phyloP scores from a whole-genome alignment of 2,797 vertebrate species.

The Molothrus aeneus region DNA sequence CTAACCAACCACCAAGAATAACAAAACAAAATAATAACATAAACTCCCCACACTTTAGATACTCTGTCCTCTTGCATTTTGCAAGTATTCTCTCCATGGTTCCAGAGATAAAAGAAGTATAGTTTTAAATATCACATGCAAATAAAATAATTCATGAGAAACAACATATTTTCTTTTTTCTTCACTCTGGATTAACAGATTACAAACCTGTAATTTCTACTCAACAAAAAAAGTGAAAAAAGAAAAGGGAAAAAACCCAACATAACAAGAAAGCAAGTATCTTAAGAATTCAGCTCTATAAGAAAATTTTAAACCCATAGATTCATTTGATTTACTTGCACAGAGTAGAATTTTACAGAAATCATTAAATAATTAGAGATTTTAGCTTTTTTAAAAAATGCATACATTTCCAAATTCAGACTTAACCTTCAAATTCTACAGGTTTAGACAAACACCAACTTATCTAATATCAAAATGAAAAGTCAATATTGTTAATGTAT shows the following conservation, averaged over 20 bases:
- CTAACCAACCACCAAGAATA: background rate
- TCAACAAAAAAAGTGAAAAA: background rate
- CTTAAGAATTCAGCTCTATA: background rate
- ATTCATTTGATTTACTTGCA: background rate
- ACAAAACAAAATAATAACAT: background rate
- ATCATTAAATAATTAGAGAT: background rate
- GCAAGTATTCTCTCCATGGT: background rate
- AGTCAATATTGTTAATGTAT: background rate
- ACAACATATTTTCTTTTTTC: background rate
- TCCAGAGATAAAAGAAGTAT: background rate
- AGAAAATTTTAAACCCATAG: background rate
- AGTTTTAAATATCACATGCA: background rate
- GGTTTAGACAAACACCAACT: background rate
- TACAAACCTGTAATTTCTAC: background rate
- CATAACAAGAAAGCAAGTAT: background rate
- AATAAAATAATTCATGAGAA: background rate
- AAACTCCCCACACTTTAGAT: background rate
- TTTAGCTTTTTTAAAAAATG: background rate
- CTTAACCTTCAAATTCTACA: background rate
- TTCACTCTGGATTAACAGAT: background rate
- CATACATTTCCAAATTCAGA: background rate
- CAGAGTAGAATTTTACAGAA: background rate
- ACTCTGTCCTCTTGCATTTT: background rate
- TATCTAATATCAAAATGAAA: background rate
- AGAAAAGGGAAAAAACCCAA: background rate